Evolutionary conservation across 2,797 vertebrate species (phyloP).

Genomic region (Dendrocincla tyrannina): DNA sequence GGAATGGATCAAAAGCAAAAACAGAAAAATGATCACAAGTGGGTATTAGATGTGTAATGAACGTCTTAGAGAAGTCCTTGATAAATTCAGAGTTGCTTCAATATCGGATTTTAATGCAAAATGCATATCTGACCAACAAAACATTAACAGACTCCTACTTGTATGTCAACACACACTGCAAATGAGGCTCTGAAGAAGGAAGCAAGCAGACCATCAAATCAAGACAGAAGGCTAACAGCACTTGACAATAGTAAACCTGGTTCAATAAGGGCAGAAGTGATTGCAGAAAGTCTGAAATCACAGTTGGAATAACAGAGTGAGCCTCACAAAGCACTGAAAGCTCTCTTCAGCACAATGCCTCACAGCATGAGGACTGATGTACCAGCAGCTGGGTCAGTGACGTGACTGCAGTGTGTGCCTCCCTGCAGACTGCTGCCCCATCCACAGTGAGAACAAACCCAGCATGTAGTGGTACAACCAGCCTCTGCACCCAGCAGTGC

Average conservation of each 20-base stretch:
- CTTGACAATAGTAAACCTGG: not conserved
- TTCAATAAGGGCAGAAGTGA: not conserved
- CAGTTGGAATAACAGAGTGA: not conserved
- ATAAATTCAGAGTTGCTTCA: not conserved
- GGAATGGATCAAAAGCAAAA: not conserved
- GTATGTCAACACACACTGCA: not conserved
- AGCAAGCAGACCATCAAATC: not conserved
- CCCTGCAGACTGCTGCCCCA: not conserved
- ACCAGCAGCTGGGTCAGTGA: rapidly evolving
- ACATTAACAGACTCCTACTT: not conserved
- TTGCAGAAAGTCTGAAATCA: not conserved
- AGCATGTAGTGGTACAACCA: not conserved
- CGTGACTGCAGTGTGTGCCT: not conserved
- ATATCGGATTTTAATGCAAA: not conserved
- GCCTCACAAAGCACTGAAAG: rapidly evolving
- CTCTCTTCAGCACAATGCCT: not conserved
- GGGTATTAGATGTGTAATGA: not conserved
- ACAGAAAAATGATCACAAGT: not conserved
- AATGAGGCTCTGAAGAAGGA: not conserved
- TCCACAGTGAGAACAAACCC: not conserved
- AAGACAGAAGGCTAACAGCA: not conserved
- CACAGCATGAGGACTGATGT: rapidly evolving
- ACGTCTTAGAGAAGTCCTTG: not conserved
- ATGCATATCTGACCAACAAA: not conserved
- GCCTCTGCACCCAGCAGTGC: not conserved